Percentiles rank a stretch among this genome's conserved stretches.
These are phyloP conservation scores for Vanessa tameamea DNA, from an alignment of 1,140 invertebrate genomes.

Conservation along the genomic window DNA sequence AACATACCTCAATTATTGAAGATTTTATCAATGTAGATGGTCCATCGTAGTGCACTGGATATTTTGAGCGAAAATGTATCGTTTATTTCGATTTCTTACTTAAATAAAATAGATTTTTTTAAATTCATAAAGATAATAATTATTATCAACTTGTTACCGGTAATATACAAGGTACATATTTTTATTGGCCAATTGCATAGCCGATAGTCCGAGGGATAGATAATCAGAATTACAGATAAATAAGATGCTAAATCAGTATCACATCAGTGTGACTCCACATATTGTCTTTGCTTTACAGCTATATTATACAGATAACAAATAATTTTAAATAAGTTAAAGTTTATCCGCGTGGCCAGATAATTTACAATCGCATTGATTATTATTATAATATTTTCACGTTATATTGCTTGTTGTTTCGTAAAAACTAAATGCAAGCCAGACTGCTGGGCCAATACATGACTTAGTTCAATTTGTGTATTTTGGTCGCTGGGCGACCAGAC, in stretches of 20 bases:
- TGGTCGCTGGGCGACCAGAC: too few species aligned
- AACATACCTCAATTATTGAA: conserved; percentile 24
- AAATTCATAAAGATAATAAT: background rate
- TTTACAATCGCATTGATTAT: too few species aligned
- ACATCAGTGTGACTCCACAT: conserved; percentile 18
- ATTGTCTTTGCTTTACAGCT: background rate
- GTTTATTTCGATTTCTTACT: background rate
- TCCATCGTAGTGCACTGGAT: background rate
- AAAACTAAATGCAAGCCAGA: too few species aligned
- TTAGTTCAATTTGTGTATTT: too few species aligned
- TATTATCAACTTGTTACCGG: background rate
- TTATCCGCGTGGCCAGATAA: too few species aligned
- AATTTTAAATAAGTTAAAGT: background rate
- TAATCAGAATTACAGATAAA: too few species aligned
- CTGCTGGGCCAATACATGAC: too few species aligned
- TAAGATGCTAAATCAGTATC: too few species aligned
- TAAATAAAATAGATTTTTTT: background rate
- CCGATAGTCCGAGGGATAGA: background rate
- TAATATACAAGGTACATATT: background rate
- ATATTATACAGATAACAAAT: conserved; percentile 1
- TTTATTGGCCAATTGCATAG: background rate
- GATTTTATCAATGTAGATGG: conserved; percentile 12
- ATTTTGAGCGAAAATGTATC: background rate
- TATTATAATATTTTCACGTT: too few species aligned
- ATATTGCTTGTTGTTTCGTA: too few species aligned